Evolutionary conservation across 2,113 vertebrate genomes (phyloP).

Genomic region (Leucosticte australis): DNA sequence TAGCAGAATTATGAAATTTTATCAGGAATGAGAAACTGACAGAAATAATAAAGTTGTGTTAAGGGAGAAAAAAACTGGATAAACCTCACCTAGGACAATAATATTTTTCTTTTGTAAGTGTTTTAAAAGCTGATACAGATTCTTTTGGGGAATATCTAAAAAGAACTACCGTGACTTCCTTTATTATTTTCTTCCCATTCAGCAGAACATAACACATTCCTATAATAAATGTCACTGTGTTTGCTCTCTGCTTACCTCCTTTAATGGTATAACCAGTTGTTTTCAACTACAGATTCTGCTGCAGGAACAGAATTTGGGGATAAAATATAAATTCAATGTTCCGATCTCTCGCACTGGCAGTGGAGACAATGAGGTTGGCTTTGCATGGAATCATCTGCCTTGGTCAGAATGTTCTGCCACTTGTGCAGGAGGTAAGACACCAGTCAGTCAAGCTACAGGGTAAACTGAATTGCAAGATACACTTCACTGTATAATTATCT

Average conservation of each 20-base stretch:
- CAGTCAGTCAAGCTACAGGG: slow-evolving; percentile 26
- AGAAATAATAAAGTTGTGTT: background rate
- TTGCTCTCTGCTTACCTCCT: slow-evolving; percentile 8
- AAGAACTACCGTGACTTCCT: background rate
- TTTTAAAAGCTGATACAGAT: background rate
- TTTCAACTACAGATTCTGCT: slow-evolving; percentile 91
- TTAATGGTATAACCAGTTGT: slow-evolving; percentile 76
- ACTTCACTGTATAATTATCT: slow-evolving; percentile 23
- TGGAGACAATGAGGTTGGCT: slow-evolving; percentile 95
- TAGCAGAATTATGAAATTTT: background rate
- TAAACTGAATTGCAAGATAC: background rate
- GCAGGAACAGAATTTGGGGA: slow-evolving; percentile 95
- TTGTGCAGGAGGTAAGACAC: slow-evolving; percentile 90
- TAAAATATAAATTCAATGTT: slow-evolving; percentile 95
- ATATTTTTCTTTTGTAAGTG: background rate
- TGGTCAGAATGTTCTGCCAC: slow-evolving; percentile 97
- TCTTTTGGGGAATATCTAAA: background rate
- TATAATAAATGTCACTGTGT: slow-evolving; percentile 42
- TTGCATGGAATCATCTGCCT: slow-evolving; percentile 90
- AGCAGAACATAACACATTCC: background rate
- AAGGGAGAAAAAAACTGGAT: background rate
- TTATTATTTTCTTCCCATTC: background rate
- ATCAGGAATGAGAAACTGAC: background rate
- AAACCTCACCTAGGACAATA: background rate
- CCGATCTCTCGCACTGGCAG: slow-evolving; percentile 94